Evolutionary conservation across 2,113 vertebrate species (phyloP).

Genomic region (Charadrius vociferus): DNA sequence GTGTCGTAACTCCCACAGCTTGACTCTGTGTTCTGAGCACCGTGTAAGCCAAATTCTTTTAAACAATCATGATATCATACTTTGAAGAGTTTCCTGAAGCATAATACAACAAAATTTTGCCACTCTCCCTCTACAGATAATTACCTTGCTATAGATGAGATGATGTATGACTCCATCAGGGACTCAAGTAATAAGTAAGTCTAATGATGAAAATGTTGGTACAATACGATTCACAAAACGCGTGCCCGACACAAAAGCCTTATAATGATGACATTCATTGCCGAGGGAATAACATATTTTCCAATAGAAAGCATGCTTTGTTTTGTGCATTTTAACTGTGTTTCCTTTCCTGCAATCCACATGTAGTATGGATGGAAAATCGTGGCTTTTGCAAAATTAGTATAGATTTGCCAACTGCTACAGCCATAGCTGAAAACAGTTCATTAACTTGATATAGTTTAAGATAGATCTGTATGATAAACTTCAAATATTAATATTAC

Average conservation of each 20-base stretch:
- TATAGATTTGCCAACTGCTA: background rate
- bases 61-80: rapidly evolving
- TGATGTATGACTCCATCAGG: background rate
- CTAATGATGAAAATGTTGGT: background rate
- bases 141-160: background rate
- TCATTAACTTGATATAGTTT: background rate
- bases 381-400: background rate
- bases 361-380: background rate
- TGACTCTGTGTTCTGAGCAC: background rate
- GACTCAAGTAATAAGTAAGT: background rate
- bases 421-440: background rate
- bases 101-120: background rate
- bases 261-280: background rate
- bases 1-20: rapidly evolving
- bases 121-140: background rate
- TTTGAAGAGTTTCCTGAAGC: background rate
- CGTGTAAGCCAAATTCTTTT: background rate
- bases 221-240: background rate
- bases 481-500: background rate
- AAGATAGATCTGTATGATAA: background rate
- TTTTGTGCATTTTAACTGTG: background rate
- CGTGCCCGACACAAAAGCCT: background rate
- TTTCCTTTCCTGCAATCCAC: background rate
- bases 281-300: rapidly evolving
- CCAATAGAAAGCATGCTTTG: background rate